Evolutionary conservation across 2,888 invertebrate species (phyloP), one percentile per base, ranked within the genome.

Genomic region (Phalera bucephala): DNA sequence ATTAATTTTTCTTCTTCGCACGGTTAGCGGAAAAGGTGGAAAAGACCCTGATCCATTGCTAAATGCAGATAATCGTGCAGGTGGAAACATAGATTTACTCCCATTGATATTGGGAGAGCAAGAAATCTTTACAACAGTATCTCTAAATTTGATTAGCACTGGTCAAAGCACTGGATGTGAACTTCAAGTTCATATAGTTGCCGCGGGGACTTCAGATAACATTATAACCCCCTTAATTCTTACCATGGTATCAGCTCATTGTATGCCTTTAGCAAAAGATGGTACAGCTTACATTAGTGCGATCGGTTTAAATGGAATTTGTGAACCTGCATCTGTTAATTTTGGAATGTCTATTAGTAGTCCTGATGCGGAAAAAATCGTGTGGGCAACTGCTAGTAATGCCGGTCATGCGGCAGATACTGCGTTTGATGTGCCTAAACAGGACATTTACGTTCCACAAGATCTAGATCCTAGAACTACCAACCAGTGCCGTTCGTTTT

Each of bases 221-320:
- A 42, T 38, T 19, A 58, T 53, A 40, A 46, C 69, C 33, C 80
- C 85, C 9, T 33, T 89, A 14, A 46, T 63, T 17, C 39, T 89
- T 1, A 86, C 88, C 3, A 66, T 88, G 72, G 50, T 86, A 20
- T 84, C 85, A 21, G 83, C 71, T 0, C 76, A 86, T 54, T 89
- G 89, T 48, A 54, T 88, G 23, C 88, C 89, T 23, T 10, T 5
- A 28, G 44, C 61, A 8, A 82, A 55, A 64, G 88, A 87, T 0
- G 85, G 79, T 9, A 86, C 84, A 1, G 71, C 71, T 33, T 86
- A 78, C 47, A 25, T 81, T 14, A 68, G 70, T 48, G 85, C 84
- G 4, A 52, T 88, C 31, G 76, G 78, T 21, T 57, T 89, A 33
- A 70, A 80, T 54, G 59, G 42, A 14, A 9, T 85, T 37, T 39